phyloP scores from a whole-genome alignment of 1,140 invertebrate species.

The Neodiprion virginianus region DNA sequence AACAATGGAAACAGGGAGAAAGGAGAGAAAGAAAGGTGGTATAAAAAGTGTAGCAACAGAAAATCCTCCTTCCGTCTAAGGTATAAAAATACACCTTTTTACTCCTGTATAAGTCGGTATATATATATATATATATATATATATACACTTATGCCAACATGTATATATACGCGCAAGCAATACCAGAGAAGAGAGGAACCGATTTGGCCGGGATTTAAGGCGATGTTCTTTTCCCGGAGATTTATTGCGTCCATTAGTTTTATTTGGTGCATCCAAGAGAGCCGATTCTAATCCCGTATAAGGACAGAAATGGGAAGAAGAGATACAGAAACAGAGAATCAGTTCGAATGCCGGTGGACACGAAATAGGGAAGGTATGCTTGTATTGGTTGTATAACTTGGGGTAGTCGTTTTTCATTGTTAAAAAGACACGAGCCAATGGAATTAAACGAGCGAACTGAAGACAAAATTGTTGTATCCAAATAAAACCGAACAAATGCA shows the following conservation, averaged over 20 bases:
- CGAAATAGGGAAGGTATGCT: not conserved
- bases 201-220: constrained; percentile 40
- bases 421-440: not conserved
- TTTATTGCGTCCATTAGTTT: constrained; percentile 45
- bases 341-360: constrained; percentile 6
- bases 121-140: not conserved
- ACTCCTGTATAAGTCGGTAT: not conserved
- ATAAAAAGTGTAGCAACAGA: no score
- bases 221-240: constrained; percentile 34
- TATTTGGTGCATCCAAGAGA: constrained; percentile 36
- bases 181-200: constrained; percentile 23
- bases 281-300: constrained; percentile 36
- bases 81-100: constrained; percentile 8
- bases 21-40: no score
- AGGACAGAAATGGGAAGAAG: constrained; percentile 28
- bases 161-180: no score
- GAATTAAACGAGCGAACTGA: not conserved
- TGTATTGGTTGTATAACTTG: not conserved
- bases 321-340: constrained; percentile 18
- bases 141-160: no score
- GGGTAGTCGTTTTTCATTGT: not conserved
- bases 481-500: not conserved
- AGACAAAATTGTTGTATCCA: not conserved
- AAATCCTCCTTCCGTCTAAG: not conserved
- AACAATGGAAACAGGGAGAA: no score